Evolutionary conservation across 2,797 vertebrate species (phyloP), one percentile per base, ranked within the genome.

Genomic region (Cirrhinus molitorella): DNA sequence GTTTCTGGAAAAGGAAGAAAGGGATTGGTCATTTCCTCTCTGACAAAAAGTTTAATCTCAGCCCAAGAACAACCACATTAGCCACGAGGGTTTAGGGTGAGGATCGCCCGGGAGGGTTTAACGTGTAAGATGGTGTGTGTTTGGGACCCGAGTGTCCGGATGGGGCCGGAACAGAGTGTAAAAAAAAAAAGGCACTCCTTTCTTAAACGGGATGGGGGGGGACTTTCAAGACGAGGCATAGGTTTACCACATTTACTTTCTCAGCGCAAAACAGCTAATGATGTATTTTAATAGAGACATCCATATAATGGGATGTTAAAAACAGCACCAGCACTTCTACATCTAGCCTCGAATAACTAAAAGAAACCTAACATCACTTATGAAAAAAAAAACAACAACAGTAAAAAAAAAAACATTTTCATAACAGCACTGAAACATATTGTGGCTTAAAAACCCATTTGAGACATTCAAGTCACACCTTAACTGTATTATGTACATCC

Each of bases 51-150:
- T 59, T 74, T 40, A 92, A 94, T 94, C 85, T 90, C 88, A 94
- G 94, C 96, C 96, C 96, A 93, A 96, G 97, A 96, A 94, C 95
- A 97, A 98, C 96, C 96, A 97, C 96, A 97, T 94, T 96, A 94
- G 94, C 96, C 97, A 92, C 93, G 92, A 94, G 89, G 93, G 92
- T 92, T 87, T 89, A 92, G 92, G 94, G 91, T 83, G 92, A 93
- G 93, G 93, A 88, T 91, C 93, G 93, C 93, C 90, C 81, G 91
- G 92, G 91, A 92, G 92, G 91, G 93, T 92, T 94, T 92, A 91
- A 93, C 91, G 90, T 93, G 93, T 94, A 92, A 91, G 80, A 82
- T 85, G 83, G 85, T 87, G 74, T 85, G 86, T 96, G 95, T 95
- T 95, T 95, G 93, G 95, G 95, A 96, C 94, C 95, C 95, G 93